These are phyloP conservation scores for Holothuria leucospilota DNA, from an alignment of 53 echinoderm and acorn worm species.

Conservation along the genomic window DNA sequence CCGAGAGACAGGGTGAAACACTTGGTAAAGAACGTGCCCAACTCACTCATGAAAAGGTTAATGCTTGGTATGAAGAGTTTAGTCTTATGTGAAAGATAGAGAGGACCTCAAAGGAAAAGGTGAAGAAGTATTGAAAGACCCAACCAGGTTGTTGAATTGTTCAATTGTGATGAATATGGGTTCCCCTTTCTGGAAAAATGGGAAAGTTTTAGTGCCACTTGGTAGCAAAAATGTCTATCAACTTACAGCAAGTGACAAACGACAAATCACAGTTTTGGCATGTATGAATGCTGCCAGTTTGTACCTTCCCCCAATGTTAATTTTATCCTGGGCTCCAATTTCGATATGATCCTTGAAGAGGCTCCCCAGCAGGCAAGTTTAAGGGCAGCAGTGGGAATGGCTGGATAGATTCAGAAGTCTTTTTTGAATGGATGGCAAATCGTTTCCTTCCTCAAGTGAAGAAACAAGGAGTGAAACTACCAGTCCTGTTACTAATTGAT, in stretches of 20 bases:
- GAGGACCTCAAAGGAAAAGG: no score
- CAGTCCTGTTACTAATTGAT: conserved; percentile 51
- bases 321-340: background rate
- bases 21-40: no score
- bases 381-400: conserved; percentile 31
- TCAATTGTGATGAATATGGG: conserved; percentile 30
- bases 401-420: conserved; percentile 34
- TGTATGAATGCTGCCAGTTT: conserved; percentile 28
- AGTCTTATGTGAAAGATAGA: no score
- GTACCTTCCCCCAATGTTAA: conserved; percentile 30
- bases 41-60: no score
- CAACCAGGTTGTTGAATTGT: background rate
- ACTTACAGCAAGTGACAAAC: background rate
- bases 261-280: conserved; percentile 31
- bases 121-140: background rate
- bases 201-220: conserved; percentile 13
- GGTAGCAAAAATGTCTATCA: conserved; percentile 26
- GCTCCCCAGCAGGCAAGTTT: background rate
- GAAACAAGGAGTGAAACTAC: background rate
- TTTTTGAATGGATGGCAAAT: conserved; percentile 41
- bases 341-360: conserved; percentile 10
- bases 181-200: background rate
- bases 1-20: no score
- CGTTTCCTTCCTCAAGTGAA: conserved; percentile 5
- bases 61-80: no score